Evolutionary conservation across 2,797 vertebrate species (phyloP).

Genomic region (Bradypodion ventrale): DNA sequence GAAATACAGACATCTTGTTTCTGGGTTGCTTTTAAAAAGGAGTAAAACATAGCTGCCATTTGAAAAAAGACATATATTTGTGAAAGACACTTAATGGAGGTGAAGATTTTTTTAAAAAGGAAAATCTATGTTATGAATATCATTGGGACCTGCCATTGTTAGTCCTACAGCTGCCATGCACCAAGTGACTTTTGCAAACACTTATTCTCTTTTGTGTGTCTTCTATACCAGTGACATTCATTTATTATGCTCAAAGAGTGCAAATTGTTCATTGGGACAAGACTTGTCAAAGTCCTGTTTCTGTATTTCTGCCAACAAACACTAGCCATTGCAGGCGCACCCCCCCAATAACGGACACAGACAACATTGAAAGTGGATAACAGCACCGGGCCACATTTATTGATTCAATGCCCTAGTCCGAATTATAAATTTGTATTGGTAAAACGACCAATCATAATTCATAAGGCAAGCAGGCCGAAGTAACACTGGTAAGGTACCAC

Average conservation of each 20-base stretch:
- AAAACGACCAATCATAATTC: no score
- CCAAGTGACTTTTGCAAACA: background rate
- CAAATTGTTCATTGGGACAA: background rate
- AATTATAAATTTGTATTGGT: no score
- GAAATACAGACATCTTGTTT: background rate
- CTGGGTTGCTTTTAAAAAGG: background rate
- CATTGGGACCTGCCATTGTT: background rate
- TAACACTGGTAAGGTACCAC: no score
- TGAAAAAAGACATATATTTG: background rate
- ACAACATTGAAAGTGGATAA: no score
- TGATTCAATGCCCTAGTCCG: no score
- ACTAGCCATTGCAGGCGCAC: no score
- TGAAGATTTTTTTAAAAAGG: background rate
- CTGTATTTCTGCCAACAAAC: background rate
- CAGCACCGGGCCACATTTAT: no score
- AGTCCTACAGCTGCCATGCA: background rate
- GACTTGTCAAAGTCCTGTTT: background rate
- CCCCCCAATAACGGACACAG: no score
- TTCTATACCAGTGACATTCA: background rate
- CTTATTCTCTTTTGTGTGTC: background rate
- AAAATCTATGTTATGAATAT: background rate
- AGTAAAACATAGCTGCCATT: background rate
- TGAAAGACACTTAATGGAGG: background rate
- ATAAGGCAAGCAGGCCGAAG: no score
- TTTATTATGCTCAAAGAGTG: background rate